Evolutionary conservation across 2,113 vertebrate genomes (phyloP).

Genomic region (Xiphophorus couchianus): DNA sequence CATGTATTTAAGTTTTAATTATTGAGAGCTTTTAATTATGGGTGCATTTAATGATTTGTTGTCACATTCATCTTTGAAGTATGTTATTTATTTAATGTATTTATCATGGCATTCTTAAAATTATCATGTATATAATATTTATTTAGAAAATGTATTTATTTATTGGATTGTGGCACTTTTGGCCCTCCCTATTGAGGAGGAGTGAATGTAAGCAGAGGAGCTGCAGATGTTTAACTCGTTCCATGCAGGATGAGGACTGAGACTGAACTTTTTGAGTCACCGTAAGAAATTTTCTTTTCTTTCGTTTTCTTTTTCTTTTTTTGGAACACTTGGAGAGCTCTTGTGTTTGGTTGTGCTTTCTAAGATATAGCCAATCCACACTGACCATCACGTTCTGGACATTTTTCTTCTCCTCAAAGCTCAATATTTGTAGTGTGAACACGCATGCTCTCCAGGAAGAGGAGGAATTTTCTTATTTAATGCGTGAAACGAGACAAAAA

Average conservation of each 20-base stretch:
- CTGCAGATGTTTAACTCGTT: conserved; percentile 36
- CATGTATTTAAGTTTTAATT: not conserved
- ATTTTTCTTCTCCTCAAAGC: conserved; percentile 74
- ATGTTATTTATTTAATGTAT: not conserved
- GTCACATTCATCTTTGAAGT: not conserved
- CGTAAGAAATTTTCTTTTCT: not conserved
- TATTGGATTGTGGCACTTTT: conserved; percentile 1
- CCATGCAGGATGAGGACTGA: conserved; percentile 55
- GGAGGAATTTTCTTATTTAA: conserved; percentile 91
- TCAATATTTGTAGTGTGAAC: conserved; percentile 73
- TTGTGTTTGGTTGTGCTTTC: conserved; percentile 49
- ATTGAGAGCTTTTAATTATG: not conserved
- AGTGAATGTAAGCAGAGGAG: conserved; percentile 75
- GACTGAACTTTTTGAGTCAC: conserved; percentile 49
- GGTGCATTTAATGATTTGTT: not conserved
- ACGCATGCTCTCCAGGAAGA: conserved; percentile 86
- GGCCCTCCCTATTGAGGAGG: conserved; percentile 30
- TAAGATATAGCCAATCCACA: conserved; percentile 56
- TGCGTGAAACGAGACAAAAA: conserved; percentile 79
- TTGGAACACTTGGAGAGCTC: conserved; percentile 50
- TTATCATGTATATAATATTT: not conserved
- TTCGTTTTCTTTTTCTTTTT: not conserved
- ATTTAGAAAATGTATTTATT: not conserved
- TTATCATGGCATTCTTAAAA: not conserved
- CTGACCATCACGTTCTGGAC: conserved; percentile 81